phyloP scores from a whole-genome alignment of 2,113 vertebrate genomes.

The Tychaedon coryphoeus region DNA sequence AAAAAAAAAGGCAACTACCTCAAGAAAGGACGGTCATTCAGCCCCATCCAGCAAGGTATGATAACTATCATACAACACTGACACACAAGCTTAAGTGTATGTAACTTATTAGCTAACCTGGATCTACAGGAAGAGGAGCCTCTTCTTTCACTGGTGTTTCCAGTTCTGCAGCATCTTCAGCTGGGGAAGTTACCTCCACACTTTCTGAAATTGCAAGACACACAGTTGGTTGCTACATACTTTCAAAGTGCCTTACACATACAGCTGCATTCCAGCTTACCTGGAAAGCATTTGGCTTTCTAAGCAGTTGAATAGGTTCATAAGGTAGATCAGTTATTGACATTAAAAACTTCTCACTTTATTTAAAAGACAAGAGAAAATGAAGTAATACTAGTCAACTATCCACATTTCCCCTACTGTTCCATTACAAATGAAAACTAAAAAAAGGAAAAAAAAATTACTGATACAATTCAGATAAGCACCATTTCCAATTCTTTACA shows the following conservation, averaged over 20 bases:
- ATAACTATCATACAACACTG: not conserved
- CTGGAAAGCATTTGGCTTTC: not conserved
- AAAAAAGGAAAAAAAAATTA: no score
- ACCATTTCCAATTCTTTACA: not conserved
- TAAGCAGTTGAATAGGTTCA: not conserved
- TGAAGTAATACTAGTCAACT: not conserved
- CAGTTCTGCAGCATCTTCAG: slow-evolving; percentile 76
- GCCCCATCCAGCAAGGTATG: not conserved
- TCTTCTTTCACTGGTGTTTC: slow-evolving; percentile 73
- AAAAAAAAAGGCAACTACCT: not conserved
- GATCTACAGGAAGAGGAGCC: slow-evolving; percentile 56
- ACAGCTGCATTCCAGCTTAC: not conserved
- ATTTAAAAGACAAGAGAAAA: not conserved
- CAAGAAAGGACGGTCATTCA: not conserved
- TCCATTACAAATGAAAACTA: not conserved
- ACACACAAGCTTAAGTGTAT: not conserved
- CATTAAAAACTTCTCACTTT: not conserved
- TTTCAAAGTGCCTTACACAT: not conserved
- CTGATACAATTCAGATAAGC: not conserved
- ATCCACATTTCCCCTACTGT: not conserved
- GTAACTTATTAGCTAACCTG: slow-evolving; percentile 42
- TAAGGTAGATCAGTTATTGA: not conserved
- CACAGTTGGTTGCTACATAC: not conserved
- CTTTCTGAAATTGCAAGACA: slow-evolving; percentile 64
- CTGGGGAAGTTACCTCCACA: slow-evolving; percentile 74